These are phyloP conservation scores for Rhinoraja longicauda DNA, from an alignment of 2,797 vertebrate genomes.

Conservation along the genomic window DNA sequence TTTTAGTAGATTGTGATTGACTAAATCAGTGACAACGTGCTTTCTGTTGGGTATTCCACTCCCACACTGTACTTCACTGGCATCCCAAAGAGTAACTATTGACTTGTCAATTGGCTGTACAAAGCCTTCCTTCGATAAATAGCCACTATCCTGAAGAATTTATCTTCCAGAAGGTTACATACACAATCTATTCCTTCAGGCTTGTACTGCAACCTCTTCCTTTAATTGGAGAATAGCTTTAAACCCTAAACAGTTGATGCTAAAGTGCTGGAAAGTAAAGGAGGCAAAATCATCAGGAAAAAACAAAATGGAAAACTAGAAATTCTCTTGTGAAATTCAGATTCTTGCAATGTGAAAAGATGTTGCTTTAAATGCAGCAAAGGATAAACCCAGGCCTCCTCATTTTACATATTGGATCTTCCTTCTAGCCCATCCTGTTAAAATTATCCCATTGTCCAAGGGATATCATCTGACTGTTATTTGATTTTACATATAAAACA, in stretches of 20 bases:
- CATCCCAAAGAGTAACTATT: not conserved
- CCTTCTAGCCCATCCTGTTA: not conserved
- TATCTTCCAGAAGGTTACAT: not conserved
- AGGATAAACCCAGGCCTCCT: not conserved
- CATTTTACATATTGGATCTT: not conserved
- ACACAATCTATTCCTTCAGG: not conserved
- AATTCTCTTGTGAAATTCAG: not conserved
- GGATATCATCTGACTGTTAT: not conserved
- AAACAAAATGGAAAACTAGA: not conserved
- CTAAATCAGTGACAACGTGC: not conserved
- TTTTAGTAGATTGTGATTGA: not conserved
- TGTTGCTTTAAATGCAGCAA: not conserved
- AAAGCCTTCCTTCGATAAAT: not conserved
- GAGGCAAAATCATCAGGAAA: not conserved
- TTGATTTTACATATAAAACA: not conserved
- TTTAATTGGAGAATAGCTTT: not conserved
- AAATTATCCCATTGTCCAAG: not conserved
- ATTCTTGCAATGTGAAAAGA: not conserved
- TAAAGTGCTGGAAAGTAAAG: not conserved
- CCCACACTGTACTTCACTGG: not conserved
- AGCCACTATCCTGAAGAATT: not conserved
- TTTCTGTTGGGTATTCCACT: not conserved
- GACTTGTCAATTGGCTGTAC: not conserved
- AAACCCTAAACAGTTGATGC: not conserved
- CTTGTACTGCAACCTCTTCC: not conserved